phyloP scores from a whole-genome alignment of 2,888 invertebrate genomes.

The Drosophila multiciliata region DNA sequence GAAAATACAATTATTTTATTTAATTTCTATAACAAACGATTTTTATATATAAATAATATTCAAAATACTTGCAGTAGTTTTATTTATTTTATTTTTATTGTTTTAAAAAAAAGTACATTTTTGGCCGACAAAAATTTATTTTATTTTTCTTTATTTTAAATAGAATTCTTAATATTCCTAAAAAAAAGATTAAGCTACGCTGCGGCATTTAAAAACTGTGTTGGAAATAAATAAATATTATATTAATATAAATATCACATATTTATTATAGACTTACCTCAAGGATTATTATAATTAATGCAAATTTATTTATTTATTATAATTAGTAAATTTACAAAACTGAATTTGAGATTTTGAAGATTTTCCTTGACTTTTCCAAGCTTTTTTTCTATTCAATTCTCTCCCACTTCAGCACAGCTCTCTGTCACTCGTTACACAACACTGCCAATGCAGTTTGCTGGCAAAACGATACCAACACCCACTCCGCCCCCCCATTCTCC shows the following conservation, averaged over 20 bases:
- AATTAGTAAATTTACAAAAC: neutral
- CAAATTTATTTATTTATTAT: neutral
- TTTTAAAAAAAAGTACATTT: too few relatives aligned
- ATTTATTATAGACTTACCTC: neutral
- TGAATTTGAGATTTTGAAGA: neutral
- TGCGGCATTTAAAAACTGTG: too few relatives aligned
- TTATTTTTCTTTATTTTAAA: too few relatives aligned
- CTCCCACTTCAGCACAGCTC: neutral
- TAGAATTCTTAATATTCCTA: too few relatives aligned
- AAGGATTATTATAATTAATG: neutral
- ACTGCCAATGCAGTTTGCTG: conserved; percentile 15
- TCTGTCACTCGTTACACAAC: neutral
- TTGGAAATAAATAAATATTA: neutral
- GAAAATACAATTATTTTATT: too few relatives aligned
- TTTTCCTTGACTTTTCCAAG: neutral
- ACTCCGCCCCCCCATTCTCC: neutral
- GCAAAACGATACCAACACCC: neutral
- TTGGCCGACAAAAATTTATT: too few relatives aligned
- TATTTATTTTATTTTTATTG: too few relatives aligned
- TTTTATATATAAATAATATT: too few relatives aligned
- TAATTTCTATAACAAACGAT: too few relatives aligned
- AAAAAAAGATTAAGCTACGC: too few relatives aligned
- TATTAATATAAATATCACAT: too few relatives aligned
- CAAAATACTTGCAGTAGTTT: too few relatives aligned
- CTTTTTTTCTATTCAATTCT: neutral